Base-by-base conservation (phyloP, 1,140 invertebrate species). In the Reticulitermes speratus region DNA sequence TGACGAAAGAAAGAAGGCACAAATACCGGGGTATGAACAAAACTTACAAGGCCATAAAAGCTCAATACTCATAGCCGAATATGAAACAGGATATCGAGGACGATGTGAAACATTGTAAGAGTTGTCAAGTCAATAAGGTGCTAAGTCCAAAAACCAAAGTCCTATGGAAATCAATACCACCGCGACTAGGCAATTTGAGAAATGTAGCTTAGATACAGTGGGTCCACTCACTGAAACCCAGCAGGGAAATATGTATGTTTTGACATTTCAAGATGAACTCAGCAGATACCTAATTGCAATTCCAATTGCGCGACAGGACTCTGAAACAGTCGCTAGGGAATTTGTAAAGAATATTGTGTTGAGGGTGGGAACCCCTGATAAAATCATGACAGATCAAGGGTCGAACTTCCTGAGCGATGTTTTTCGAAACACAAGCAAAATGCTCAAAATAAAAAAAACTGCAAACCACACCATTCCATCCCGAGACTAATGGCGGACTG, bases 1-100 rank as follows among this genome's bases (percentile, higher is more conserved):
- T 25, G 83, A 84, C 23, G 89, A 91, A 85, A 87, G 88, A 86
- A 38, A 52, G 30, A 86, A 86, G 11, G 82, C 21, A 69, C 6
- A 7, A 25, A 86, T 48, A 85, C 6, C 44, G 84, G 2, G 52
- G 52, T 12, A 52, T 52, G 52, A 52, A 52, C 16, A 52, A 16
- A 52, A 52, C 52, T 12, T 52, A 52, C 14, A 52, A 16, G 16
- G 52, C 52, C 2, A 30, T 85, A 85, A 85, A 59, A 85, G 30
- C 14, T 8, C 16, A 85, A 11, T 16, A 52, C 30, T 55, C 32
- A 3, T 85, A 48, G n/a, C 84, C 30, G 14, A 65, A 65, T 12
- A 85, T 85, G 84, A 85, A 85, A 65, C 32, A 59, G 21, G 84
- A 52, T 3, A 59, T 85, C 2, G 84, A 85, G 32, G 21, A 48